phyloP scores from a whole-genome alignment of 2,797 vertebrate genomes.

The Psittacula echo region DNA sequence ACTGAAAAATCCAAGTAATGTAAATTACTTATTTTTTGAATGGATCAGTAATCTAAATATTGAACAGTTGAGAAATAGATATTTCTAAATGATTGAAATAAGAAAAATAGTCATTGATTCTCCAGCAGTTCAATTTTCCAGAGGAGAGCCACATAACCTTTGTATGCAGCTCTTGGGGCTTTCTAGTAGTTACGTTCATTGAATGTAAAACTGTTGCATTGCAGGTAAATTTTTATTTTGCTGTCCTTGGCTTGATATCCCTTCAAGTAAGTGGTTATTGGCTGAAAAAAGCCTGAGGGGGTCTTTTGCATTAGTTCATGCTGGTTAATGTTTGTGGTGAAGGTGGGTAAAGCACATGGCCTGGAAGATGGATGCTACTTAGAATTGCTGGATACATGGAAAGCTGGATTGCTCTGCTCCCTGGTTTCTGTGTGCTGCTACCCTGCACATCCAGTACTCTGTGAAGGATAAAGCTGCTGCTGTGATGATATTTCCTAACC shows the following conservation, averaged over 20 bases:
- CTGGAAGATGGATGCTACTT: neutral
- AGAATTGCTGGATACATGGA: neutral
- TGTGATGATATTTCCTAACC: neutral
- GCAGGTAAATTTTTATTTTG: slow-evolving; percentile 18
- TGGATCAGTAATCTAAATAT: slow-evolving; percentile 33
- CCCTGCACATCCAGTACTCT: neutral
- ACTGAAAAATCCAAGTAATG: neutral
- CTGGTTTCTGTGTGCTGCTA: neutral
- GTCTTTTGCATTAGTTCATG: neutral
- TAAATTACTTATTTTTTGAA: neutral
- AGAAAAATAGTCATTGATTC: slow-evolving; percentile 42
- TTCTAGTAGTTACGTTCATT: neutral
- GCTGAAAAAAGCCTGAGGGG: neutral
- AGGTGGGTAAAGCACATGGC: neutral
- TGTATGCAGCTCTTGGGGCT: slow-evolving; percentile 25
- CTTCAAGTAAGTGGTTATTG: neutral
- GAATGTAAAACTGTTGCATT: slow-evolving; percentile 58
- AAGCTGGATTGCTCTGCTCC: neutral
- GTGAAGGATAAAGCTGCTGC: neutral
- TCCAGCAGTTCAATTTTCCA: slow-evolving; percentile 13
- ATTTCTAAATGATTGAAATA: slow-evolving; percentile 34
- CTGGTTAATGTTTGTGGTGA: neutral
- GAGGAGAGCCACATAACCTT: neutral
- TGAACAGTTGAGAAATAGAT: neutral
- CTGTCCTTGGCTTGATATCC: neutral